Base-by-base conservation (phyloP, 2,113 vertebrate genomes). In the Trichomycterus rosablanca region DNA sequence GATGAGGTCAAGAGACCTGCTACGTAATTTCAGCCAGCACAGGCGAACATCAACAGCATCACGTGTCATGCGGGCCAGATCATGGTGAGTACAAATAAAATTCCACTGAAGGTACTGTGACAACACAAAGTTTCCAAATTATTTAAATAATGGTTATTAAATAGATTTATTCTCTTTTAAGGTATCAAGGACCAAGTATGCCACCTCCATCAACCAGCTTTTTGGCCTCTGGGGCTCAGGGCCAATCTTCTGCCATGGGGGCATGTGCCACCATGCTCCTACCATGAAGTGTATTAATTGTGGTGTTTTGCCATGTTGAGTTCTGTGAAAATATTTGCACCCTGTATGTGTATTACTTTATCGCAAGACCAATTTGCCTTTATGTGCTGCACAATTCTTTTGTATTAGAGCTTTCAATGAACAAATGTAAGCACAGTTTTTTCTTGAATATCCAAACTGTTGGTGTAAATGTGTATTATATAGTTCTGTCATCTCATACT, bases 1-100 rank as follows among this genome's bases (percentile, higher is more conserved):
- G 81, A 53, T 86, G 75, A 67, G 67, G 28, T 67, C 63, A 12
- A 55, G 56, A 54, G 64, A 67, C 60, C 43, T 56, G 23, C 51
- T 74, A 7, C 39, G 67, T 46, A 63, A 74, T 15, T 67, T 71
- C 18, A 62, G 66, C 22, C 72, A 69, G 9, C 63, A 89, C 16
- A 80, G 93, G 74, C 87, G 91, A 73, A 79, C 87, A 45, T 81
- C 84, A 0, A 72, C 81, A 0, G 82, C 89, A 0, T 84, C 90
- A 3, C 85, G 92, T 1, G 83, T 97, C 70, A 87, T 90, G 61
- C 94, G 91, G 54, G 96, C 93, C 14, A 83, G 89, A 58, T 97
- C 94, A 67, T 97, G 95, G 94, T 97, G 76, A 89, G 92, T 75
- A 1, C 3, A 7, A 8, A 48, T 22, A 11, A 1, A 12, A 9